Conservation (phyloP, 2,113 vertebrate species). For the Malurus alboscapulatus region DNA sequence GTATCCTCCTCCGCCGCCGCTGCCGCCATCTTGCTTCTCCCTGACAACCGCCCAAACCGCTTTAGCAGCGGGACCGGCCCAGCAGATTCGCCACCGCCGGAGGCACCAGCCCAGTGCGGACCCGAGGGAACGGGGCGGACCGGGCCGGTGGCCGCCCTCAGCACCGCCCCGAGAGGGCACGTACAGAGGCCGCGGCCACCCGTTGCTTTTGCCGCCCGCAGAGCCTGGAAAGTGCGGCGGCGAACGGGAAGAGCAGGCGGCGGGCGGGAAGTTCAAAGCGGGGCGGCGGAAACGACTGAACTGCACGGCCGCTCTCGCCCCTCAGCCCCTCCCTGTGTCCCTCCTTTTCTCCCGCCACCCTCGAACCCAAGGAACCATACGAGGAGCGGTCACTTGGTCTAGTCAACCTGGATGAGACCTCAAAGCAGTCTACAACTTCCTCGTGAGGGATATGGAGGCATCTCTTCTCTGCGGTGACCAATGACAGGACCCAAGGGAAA, state of each 20-base stretch:
- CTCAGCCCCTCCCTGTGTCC: accelerated
- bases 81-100: neutral
- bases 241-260: neutral
- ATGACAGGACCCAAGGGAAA: neutral
- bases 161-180: too few species aligned
- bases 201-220: accelerated
- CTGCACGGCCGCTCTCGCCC: accelerated
- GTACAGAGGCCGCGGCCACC: accelerated
- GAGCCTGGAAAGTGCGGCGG: constrained; percentile 9
- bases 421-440: too few species aligned
- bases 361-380: accelerated
- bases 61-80: neutral
- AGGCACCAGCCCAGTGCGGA: neutral
- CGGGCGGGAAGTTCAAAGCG: constrained; percentile 45
- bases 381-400: too few species aligned
- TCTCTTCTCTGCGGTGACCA: neutral
- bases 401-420: neutral
- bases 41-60: constrained; percentile 77
- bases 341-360: neutral
- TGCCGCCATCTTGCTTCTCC: constrained; percentile 85
- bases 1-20: constrained; percentile 87
- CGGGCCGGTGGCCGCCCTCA: accelerated
- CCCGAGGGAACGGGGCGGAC: neutral
- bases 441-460: neutral
- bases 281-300: neutral